Conservation (phyloP, 2,797 vertebrate species). For the Caiman crocodilus region DNA sequence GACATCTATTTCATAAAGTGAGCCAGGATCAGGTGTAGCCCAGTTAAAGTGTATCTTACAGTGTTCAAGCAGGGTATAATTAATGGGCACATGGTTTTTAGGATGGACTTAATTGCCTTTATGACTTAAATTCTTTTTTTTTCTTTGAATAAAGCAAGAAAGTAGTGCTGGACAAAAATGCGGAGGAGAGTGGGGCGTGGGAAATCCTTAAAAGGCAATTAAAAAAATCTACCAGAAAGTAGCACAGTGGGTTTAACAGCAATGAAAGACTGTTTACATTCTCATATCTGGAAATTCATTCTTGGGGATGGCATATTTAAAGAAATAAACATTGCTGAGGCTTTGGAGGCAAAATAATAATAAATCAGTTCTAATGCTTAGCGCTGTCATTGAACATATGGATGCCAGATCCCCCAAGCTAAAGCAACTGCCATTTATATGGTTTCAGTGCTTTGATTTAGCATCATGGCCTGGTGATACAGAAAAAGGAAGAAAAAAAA, state of each 20-base stretch:
- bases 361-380: background rate
- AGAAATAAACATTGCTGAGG: background rate
- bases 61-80: conserved; percentile 5
- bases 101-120: background rate
- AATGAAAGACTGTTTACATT: background rate
- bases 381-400: background rate
- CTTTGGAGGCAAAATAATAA: background rate
- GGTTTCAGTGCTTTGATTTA: background rate
- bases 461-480: background rate
- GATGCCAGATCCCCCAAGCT: background rate
- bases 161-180: background rate
- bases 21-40: background rate
- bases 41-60: background rate
- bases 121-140: background rate
- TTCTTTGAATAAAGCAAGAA: background rate
- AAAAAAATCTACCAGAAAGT: background rate
- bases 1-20: conserved; percentile 2
- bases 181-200: background rate
- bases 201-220: background rate
- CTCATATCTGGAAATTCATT: background rate
- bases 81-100: background rate
- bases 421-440: background rate
- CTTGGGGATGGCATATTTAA: background rate
- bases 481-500: accelerated
- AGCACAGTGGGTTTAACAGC: background rate